A percentile compares a stretch with the other conserved stretches of the same genome.
These are phyloP conservation scores for Theonella swinhoei DNA, from an alignment of 37 sponge, comb jelly and placozoan genomes.

Conservation along the genomic window DNA sequence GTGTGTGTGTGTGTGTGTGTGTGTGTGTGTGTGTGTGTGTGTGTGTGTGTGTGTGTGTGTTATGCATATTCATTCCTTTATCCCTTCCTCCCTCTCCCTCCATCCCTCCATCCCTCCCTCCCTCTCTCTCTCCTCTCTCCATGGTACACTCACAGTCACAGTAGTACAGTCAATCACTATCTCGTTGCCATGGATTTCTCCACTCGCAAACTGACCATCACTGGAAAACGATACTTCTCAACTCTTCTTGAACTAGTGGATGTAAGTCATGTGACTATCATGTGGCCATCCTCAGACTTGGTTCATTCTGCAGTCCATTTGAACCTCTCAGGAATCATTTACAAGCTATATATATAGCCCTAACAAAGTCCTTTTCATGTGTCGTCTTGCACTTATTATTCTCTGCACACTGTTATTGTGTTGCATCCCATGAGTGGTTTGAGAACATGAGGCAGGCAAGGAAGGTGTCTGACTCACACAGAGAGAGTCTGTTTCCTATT, in stretches of 20 bases:
- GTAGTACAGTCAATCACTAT: conserved; percentile 53
- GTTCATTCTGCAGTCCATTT: background rate
- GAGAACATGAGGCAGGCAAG: too few relatives aligned
- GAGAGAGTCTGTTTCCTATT: too few relatives aligned
- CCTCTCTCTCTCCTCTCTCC: conserved; percentile 1
- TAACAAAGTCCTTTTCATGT: background rate
- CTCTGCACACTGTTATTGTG: too few relatives aligned
- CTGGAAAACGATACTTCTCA: conserved; percentile 42
- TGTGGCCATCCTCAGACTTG: too few relatives aligned
- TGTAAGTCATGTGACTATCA: conserved; percentile 37
- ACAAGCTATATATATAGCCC: background rate
- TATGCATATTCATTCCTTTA: background rate
- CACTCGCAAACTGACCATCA: conserved; percentile 53
- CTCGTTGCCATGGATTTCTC: conserved; percentile 64
- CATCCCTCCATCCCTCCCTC: background rate
- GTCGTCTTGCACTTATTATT: too few relatives aligned
- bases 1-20: too few relatives aligned
- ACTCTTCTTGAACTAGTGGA: conserved; percentile 42
- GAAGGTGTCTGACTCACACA: too few relatives aligned
- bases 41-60: too few relatives aligned
- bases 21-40: too few relatives aligned
- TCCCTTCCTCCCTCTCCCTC: background rate
- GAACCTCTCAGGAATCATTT: background rate
- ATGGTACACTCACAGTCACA: conserved; percentile 1
- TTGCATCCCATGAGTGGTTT: too few relatives aligned